A percentile compares a stretch with the other conserved stretches of the same genome.
phyloP scores from a whole-genome alignment of 2,113 vertebrate genomes.

The Corythornis vintsioides region DNA sequence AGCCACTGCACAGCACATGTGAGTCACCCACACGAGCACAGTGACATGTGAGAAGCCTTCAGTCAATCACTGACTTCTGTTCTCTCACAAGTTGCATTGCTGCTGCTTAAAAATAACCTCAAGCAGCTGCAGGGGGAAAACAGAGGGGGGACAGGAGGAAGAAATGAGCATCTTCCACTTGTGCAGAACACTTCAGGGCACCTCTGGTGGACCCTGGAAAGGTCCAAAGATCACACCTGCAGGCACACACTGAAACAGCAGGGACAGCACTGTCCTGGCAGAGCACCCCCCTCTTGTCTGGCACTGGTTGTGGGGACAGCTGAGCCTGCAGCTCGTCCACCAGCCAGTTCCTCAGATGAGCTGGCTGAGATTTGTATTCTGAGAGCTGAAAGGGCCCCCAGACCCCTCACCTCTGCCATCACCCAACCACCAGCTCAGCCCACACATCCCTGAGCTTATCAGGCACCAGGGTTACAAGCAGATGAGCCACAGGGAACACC shows the following conservation, averaged over 20 bases:
- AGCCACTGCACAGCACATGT: fast-evolving
- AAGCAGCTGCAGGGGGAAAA: not conserved
- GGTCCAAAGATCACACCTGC: not conserved
- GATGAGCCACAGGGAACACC: not conserved
- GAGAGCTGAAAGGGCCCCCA: not conserved
- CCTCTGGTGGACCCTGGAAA: not conserved
- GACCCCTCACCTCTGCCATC: not conserved
- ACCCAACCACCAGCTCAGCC: too few relatives aligned
- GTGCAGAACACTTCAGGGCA: not conserved
- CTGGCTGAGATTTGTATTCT: not conserved
- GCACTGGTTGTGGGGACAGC: fast-evolving
- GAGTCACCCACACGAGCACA: not conserved
- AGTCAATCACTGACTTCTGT: not conserved
- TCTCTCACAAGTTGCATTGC: not conserved
- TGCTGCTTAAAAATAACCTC: too few relatives aligned
- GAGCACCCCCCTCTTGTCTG: fast-evolving
- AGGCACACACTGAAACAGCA: fast-evolving
- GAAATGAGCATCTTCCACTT: not conserved
- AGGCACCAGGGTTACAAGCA: not conserved
- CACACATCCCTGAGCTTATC: not conserved
- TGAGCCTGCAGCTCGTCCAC: not conserved
- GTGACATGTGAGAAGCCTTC: not conserved
- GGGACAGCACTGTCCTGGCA: not conserved
- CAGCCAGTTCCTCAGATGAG: not conserved
- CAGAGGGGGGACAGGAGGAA: not conserved